Evolutionary conservation across 2,797 vertebrate genomes (phyloP).

Genomic region (Galaxias olidus): DNA sequence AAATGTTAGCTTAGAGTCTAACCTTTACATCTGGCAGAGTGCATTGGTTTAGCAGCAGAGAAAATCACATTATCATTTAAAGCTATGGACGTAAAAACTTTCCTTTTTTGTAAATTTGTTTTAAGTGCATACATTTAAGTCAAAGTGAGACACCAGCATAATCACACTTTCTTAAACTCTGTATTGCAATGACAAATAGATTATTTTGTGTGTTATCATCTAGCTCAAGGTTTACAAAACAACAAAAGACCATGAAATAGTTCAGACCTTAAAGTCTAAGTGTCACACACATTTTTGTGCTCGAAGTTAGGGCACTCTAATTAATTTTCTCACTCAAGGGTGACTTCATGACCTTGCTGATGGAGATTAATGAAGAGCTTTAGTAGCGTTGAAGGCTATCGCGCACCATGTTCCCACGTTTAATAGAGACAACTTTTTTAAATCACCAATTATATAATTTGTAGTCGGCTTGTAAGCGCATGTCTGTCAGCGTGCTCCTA

Average conservation of each 20-base stretch:
- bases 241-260: too few relatives aligned
- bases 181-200: background rate
- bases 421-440: constrained; percentile 67
- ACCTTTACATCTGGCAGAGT: constrained; percentile 55
- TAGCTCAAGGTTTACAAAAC: too few relatives aligned
- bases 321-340: constrained; percentile 65
- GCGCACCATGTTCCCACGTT: constrained; percentile 50
- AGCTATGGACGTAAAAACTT: constrained; percentile 32
- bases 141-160: too few relatives aligned
- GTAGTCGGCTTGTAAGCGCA: constrained; percentile 59
- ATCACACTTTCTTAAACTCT: constrained; percentile 17
- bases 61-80: constrained; percentile 62
- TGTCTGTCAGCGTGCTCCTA: constrained; percentile 39
- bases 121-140: too few relatives aligned
- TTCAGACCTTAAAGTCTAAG: too few relatives aligned
- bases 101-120: too few relatives aligned
- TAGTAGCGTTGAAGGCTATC: constrained; percentile 70
- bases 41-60: constrained; percentile 28
- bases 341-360: constrained; percentile 70
- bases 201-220: too few relatives aligned
- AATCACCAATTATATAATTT: constrained; percentile 69
- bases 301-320: constrained; percentile 49
- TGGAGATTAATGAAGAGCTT: constrained; percentile 78
- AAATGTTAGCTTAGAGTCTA: constrained; percentile 51
- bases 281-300: constrained; percentile 46